Evolutionary conservation across 2,888 invertebrate genomes (phyloP).

Genomic region (Lapara coniferarum): DNA sequence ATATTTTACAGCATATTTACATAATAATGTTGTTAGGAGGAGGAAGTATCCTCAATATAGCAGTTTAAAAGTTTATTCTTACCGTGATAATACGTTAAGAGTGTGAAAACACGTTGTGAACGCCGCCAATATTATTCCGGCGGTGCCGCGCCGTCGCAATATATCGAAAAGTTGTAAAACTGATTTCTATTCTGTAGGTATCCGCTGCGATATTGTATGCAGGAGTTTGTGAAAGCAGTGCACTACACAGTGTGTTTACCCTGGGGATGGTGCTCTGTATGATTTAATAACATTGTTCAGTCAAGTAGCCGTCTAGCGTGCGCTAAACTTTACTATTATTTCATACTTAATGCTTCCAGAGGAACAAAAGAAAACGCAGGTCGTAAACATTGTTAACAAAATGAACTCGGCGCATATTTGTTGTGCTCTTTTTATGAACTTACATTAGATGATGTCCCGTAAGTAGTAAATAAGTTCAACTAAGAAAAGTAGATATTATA

Average conservation of each 20-base stretch:
- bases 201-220: conserved; percentile 21
- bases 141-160: conserved; percentile 16
- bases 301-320: conserved; percentile 44
- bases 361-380: conserved; percentile 39
- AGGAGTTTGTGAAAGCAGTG: conserved; percentile 16
- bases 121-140: conserved; percentile 21
- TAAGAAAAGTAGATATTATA: too few species aligned
- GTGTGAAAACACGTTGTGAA: conserved; percentile 23
- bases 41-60: conserved; percentile 15
- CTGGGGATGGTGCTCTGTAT: conserved; percentile 42
- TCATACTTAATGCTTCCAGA: conserved; percentile 44
- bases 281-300: conserved; percentile 54
- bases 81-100: conserved; percentile 11
- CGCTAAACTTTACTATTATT: conserved; percentile 48
- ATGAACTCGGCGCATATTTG: conserved; percentile 15
- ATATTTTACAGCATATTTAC: neutral
- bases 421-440: neutral
- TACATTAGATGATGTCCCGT: neutral
- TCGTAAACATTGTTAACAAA: conserved; percentile 33
- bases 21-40: neutral
- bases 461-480: neutral
- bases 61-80: conserved; percentile 23
- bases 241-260: conserved; percentile 38
- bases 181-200: conserved; percentile 33
- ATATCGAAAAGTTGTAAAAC: conserved; percentile 31